Conservation (phyloP, 1,140 invertebrate genomes). For the Tetramorium alpestre region DNA sequence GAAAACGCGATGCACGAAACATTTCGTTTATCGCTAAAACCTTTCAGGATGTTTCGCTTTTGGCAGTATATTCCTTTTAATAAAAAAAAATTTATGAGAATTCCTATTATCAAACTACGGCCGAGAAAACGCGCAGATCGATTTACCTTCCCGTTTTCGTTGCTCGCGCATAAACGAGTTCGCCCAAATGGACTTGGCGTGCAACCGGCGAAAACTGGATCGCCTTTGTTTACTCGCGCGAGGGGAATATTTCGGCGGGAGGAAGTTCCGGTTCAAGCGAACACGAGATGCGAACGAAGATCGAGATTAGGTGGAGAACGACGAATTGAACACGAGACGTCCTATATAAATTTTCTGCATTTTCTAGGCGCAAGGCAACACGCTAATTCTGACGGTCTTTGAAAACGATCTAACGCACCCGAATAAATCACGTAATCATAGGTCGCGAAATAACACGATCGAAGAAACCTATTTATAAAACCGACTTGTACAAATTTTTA, state of each 20-base stretch:
- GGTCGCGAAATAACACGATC: not conserved
- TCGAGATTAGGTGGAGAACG: constrained; percentile 54
- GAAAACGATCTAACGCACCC: constrained; percentile 33
- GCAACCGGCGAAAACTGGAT: constrained; percentile 32
- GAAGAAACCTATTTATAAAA: not conserved
- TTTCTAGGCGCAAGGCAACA: constrained; percentile 58
- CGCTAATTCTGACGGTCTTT: constrained; percentile 4
- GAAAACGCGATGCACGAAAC: not conserved
- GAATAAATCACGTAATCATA: constrained; percentile 49
- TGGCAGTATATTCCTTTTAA: not conserved
- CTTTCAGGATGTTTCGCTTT: not conserved
- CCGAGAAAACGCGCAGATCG: not conserved
- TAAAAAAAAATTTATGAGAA: not conserved
- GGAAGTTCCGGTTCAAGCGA: not conserved
- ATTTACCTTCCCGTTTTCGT: not conserved
- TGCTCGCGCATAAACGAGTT: constrained; percentile 1
- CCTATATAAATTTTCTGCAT: constrained; percentile 55
- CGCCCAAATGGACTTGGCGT: constrained; percentile 32
- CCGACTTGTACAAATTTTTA: not conserved
- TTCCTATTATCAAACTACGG: not conserved
- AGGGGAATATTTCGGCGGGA: not conserved
- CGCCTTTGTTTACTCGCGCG: constrained; percentile 35
- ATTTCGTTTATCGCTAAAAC: not conserved
- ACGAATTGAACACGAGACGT: constrained; percentile 21
- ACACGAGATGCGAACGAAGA: constrained; percentile 16